Base-by-base conservation (phyloP, 2,888 invertebrate genomes). In the Drosophila atroscutellata region DNA sequence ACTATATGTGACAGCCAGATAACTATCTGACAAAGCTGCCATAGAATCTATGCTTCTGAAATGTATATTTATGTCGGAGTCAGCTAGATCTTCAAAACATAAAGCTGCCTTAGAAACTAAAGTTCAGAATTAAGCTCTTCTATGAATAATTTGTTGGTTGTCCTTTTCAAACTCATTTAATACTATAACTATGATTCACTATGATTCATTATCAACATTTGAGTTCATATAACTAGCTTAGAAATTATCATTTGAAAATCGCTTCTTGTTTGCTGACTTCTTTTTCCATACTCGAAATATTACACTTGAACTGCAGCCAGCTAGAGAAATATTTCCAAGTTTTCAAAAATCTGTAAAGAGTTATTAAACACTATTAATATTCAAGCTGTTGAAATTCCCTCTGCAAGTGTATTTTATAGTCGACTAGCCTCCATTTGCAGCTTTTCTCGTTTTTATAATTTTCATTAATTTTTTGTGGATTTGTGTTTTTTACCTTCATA, bases 401-500 rank as follows among this genome's bases (percentile, higher is more conserved):
- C 45, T 24, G 8, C 4, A 15, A 56, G 56, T 18, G 56, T 18
- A 56, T 42, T 15, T 3, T 20, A 20, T 11, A 42, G 42, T 42
- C 42, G 9, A 20, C 15, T 18, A 15, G 42, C 30, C 20, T 20
- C 20, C 6, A 20, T 6, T 7, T 3, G 39, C 7, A n/a, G 13
- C 7, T 9, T 39, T 15, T 28, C 28, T 28, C 13, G n/a, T 11
- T 37, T 63, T 45, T 42, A 39, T 45, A 36, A 28, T 61, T 58
- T 34, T 60, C 24, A 28, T 20, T 20, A 51, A 34, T 52, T 52
- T 52, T 11, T 52, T 55, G 28, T 26, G 1, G 15, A 18, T 39
- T 55, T 77, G 36, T 26, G 42, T 63, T 74, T 64, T 50, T 39
- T 60, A n/a, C 15, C 45, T 32, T 24, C 72, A 73, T 85, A 84